A percentile compares a stretch with the other conserved stretches of the same genome.
Evolutionary conservation across 1,140 invertebrate genomes (phyloP).

Genomic region (Glossosoma conforme): DNA sequence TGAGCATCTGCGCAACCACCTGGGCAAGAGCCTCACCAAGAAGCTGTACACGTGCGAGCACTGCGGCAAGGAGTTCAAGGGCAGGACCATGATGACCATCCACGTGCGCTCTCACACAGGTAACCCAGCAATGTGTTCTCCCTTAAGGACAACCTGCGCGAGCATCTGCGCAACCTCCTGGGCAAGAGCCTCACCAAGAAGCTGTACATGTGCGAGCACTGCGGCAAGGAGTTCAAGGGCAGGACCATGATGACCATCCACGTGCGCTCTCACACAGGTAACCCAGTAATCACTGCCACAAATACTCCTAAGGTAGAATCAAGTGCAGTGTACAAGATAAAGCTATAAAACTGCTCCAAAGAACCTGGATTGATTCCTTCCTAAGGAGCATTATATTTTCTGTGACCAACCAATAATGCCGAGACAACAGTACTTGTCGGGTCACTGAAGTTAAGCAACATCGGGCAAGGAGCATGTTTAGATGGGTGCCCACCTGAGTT

Average conservation of each 20-base stretch:
- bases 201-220: conserved; percentile 36
- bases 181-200: conserved; percentile 61
- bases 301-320: too few species aligned
- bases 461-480: too few species aligned
- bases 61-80: conserved; percentile 67
- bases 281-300: too few species aligned
- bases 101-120: conserved; percentile 69
- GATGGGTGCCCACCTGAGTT: too few species aligned
- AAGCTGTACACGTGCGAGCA: conserved; percentile 22
- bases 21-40: conserved; percentile 63
- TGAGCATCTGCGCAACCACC: conserved; percentile 69
- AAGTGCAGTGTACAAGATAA: too few species aligned
- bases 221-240: conserved; percentile 65
- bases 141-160: conserved; percentile 70
- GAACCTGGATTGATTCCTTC: too few species aligned
- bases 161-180: conserved; percentile 68
- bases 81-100: conserved; percentile 62
- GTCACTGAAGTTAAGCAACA: too few species aligned
- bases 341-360: too few species aligned
- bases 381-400: too few species aligned
- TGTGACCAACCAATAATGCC: too few species aligned
- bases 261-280: conserved; percentile 63
- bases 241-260: conserved; percentile 66
- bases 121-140: conserved; percentile 2
- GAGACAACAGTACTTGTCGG: too few species aligned